phyloP scores from a whole-genome alignment of 1,140 invertebrate species.

The Orchestia grillus region DNA sequence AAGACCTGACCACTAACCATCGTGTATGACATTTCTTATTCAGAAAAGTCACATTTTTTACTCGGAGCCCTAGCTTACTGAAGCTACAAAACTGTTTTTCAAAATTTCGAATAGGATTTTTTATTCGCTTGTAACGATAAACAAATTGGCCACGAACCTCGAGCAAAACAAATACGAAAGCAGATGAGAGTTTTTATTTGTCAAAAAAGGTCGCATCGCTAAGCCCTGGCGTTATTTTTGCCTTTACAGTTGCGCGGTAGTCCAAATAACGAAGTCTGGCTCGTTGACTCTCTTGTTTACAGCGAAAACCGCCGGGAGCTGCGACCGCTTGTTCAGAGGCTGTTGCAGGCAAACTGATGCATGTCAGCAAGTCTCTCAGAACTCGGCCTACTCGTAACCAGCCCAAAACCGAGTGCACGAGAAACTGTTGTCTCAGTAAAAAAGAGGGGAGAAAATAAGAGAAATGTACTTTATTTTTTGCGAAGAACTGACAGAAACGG shows the following conservation, averaged over 20 bases:
- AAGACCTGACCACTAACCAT: background rate
- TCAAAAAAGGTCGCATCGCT: background rate
- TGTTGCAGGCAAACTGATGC: background rate
- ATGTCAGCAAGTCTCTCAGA: background rate
- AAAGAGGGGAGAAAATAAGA: background rate
- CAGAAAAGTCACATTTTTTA: background rate
- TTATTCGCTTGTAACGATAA: conserved; percentile 29
- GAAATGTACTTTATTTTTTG: background rate
- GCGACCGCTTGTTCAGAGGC: background rate
- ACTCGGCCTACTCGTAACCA: background rate
- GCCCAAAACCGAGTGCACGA: background rate
- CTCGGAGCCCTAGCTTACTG: background rate
- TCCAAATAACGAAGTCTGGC: conserved; percentile 13
- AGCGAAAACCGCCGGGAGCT: background rate
- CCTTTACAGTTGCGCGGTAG: background rate
- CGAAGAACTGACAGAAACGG: background rate
- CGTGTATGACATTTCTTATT: too few species aligned
- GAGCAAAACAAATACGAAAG: conserved; percentile 9
- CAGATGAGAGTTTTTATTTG: background rate
- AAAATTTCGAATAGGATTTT: background rate
- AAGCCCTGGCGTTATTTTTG: conserved; percentile 1
- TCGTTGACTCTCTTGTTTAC: conserved; percentile 20
- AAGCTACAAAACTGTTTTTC: background rate
- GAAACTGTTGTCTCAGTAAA: background rate
- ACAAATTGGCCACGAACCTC: conserved; percentile 9